Evolutionary conservation across 2,888 invertebrate species (phyloP).

Genomic region (Epistrophe grossulariae): DNA sequence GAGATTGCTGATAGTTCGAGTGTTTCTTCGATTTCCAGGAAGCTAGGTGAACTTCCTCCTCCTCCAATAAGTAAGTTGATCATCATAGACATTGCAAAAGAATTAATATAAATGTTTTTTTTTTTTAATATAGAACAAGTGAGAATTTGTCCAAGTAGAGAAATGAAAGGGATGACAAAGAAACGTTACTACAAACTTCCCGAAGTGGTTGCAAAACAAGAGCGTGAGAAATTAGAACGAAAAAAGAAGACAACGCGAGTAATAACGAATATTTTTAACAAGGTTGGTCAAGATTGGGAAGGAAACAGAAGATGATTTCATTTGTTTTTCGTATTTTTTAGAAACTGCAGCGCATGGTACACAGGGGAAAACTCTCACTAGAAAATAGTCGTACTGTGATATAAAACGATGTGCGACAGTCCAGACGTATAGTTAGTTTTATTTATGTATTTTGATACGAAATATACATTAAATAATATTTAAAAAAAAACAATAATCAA

Average conservation of each 20-base stretch:
- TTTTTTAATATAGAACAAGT: slow-evolving; percentile 83
- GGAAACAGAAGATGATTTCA: not conserved
- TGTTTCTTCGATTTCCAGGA: slow-evolving; percentile 79
- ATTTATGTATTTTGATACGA: slow-evolving; percentile 66
- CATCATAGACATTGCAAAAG: not conserved
- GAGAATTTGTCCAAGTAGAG: slow-evolving; percentile 85
- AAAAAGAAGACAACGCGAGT: slow-evolving; percentile 89
- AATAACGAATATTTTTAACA: slow-evolving; percentile 91
- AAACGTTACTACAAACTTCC: slow-evolving; percentile 88
- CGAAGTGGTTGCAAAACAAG: slow-evolving; percentile 88
- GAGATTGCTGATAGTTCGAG: slow-evolving; percentile 80
- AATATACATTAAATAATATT: slow-evolving; percentile 29
- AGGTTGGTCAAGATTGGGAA: slow-evolving; percentile 84
- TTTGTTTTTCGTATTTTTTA: slow-evolving; percentile 66
- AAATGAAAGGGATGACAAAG: slow-evolving; percentile 87
- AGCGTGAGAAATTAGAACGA: slow-evolving; percentile 86
- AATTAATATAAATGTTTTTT: not conserved
- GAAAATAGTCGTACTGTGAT: slow-evolving; percentile 82
- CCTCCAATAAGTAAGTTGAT: slow-evolving; percentile 81
- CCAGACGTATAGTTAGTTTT: not conserved
- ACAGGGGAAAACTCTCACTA: slow-evolving; percentile 81
- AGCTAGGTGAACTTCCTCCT: slow-evolving; percentile 81
- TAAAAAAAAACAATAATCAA: not conserved
- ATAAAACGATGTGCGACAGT: slow-evolving; percentile 67
- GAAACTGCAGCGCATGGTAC: slow-evolving; percentile 82